Conservation (phyloP, 2,113 vertebrate species). For the Rhinolophus sinicus region DNA sequence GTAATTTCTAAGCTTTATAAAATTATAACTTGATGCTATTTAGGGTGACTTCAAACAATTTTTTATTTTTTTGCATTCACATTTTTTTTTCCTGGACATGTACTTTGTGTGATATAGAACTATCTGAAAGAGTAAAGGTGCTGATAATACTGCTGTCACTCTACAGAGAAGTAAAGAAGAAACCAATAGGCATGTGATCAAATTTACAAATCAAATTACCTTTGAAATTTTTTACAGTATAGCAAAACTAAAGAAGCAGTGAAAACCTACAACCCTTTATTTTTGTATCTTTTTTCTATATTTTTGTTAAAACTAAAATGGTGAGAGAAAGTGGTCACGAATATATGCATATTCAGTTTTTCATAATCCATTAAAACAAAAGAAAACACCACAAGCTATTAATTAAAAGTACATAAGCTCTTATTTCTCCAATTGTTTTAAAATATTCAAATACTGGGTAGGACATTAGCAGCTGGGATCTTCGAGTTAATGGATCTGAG, state of each 20-base stretch:
- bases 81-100: neutral
- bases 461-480: neutral
- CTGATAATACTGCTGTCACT: neutral
- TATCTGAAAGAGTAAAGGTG: neutral
- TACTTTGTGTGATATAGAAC: neutral
- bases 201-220: constrained; percentile 13
- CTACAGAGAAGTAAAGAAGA: neutral
- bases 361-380: constrained; percentile 46
- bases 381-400: neutral
- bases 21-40: neutral
- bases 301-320: neutral
- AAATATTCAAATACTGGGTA: neutral
- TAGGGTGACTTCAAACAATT: neutral
- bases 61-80: neutral
- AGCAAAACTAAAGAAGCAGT: neutral
- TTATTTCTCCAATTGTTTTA: neutral
- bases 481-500: neutral
- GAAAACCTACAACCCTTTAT: neutral
- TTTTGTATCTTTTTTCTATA: neutral
- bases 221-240: neutral
- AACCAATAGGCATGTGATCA: neutral
- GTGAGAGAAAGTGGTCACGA: neutral
- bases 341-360: neutral
- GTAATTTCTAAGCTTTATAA: neutral
- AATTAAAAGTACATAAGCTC: neutral